phyloP scores from a whole-genome alignment of 2,888 invertebrate species.

The Ptychoptera contaminata region DNA sequence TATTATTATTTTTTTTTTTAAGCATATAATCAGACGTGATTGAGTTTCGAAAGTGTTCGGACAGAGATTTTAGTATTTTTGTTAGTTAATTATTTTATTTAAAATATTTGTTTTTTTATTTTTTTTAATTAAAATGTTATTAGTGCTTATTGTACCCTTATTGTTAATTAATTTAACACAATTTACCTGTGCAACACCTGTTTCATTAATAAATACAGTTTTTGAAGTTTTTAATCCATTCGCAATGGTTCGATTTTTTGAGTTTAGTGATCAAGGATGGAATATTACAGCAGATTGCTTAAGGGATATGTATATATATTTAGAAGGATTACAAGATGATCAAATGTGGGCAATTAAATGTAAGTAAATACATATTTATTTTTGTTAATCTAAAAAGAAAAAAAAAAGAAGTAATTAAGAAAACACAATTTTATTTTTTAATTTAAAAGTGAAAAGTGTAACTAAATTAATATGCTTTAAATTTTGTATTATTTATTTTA shows the following conservation, averaged over 20 bases:
- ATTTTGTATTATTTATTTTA: neutral
- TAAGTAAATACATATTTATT: constrained; percentile 11
- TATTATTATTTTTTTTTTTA: too few species aligned
- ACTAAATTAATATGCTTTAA: neutral
- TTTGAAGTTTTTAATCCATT: constrained; percentile 22
- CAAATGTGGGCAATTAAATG: constrained; percentile 21
- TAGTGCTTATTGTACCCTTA: too few species aligned
- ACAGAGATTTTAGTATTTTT: too few species aligned
- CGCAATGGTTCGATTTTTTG: constrained; percentile 20
- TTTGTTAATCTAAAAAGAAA: neutral
- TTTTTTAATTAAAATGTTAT: too few species aligned
- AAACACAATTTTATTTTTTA: too few species aligned
- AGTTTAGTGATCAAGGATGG: constrained; percentile 23
- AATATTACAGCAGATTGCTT: constrained; percentile 21
- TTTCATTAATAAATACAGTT: constrained; percentile 18
- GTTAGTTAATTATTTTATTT: too few species aligned
- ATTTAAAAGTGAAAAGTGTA: neutral
- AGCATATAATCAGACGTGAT: too few species aligned
- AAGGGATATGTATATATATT: constrained; percentile 19
- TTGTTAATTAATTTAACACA: too few species aligned
- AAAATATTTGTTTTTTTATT: too few species aligned
- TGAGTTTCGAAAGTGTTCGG: too few species aligned
- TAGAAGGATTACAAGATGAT: constrained; percentile 19
- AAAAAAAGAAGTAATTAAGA: neutral
- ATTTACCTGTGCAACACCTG: neutral